Percentiles rank a stretch among this genome's conserved stretches.
Conservation (phyloP, 2,888 invertebrate species). For the Platycheirus rosarum region DNA sequence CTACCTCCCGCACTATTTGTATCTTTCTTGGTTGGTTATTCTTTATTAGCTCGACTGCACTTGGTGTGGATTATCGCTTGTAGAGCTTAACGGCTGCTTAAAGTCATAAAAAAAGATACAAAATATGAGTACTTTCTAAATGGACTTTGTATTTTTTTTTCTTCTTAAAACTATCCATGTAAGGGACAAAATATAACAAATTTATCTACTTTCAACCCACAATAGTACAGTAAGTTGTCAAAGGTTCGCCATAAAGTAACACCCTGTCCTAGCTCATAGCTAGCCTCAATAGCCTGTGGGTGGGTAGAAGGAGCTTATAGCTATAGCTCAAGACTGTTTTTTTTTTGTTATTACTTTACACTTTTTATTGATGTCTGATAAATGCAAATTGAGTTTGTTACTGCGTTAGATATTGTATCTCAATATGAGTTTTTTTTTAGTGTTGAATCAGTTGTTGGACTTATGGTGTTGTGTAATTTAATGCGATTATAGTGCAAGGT, state of each 20-base stretch:
- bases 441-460: constrained; percentile 29
- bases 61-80: constrained; percentile 58
- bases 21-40: not conserved
- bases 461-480: constrained; percentile 58
- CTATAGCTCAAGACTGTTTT: constrained; percentile 24
- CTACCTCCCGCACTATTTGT: not conserved
- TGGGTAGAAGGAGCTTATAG: constrained; percentile 31
- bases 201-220: constrained; percentile 47
- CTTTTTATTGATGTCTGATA: constrained; percentile 30
- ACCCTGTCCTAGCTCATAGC: not conserved
- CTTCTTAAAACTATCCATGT: constrained; percentile 33
- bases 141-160: constrained; percentile 38
- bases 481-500: constrained; percentile 64
- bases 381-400: constrained; percentile 49
- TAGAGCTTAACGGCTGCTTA: constrained; percentile 58
- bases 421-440: not conserved
- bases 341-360: constrained; percentile 2
- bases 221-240: constrained; percentile 38
- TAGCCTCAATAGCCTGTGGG: constrained; percentile 15
- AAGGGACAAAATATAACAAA: constrained; percentile 45
- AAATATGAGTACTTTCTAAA: constrained; percentile 56
- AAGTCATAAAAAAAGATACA: constrained; percentile 46
- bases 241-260: constrained; percentile 39
- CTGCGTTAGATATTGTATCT: constrained; percentile 36
- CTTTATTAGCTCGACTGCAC: constrained; percentile 27